A percentile compares a stretch with the other conserved stretches of the same genome.
These are phyloP conservation scores for Orius insidiosus DNA, from an alignment of 1,140 invertebrate genomes.

Conservation along the genomic window DNA sequence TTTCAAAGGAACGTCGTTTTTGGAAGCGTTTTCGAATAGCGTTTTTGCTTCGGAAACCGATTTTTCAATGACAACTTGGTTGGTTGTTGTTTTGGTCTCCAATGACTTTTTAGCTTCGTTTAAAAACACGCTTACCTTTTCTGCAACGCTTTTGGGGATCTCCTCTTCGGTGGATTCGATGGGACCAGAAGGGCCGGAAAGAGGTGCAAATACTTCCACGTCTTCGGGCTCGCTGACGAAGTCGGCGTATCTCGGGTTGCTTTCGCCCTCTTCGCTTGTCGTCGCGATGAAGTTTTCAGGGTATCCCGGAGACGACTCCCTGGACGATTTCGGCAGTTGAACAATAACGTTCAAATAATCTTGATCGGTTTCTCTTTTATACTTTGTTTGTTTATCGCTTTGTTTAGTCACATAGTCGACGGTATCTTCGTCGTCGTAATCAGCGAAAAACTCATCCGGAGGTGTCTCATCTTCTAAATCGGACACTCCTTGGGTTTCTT, in stretches of 20 bases:
- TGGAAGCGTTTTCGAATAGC: slow-evolving; percentile 43
- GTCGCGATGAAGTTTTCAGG: slow-evolving; percentile 19
- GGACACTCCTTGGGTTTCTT: slow-evolving; percentile 15
- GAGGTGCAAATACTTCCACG: slow-evolving; percentile 23
- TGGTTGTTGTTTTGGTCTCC: slow-evolving; percentile 11
- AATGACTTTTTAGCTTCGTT: slow-evolving; percentile 32
- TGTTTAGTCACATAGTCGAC: not conserved
- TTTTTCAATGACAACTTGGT: slow-evolving; percentile 30
- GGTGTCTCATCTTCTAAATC: slow-evolving; percentile 22
- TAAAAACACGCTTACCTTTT: slow-evolving; percentile 34
- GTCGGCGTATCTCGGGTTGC: slow-evolving; percentile 43
- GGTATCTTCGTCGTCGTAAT: slow-evolving; percentile 17
- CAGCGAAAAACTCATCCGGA: slow-evolving; percentile 22
- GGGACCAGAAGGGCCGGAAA: slow-evolving; percentile 15
- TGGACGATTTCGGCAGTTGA: slow-evolving; percentile 48
- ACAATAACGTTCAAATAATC: slow-evolving; percentile 35
- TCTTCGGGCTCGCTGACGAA: slow-evolving; percentile 52
- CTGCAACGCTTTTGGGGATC: slow-evolving; percentile 27
- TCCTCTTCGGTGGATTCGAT: slow-evolving; percentile 23
- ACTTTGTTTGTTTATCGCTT: slow-evolving; percentile 5
- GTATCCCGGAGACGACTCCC: slow-evolving; percentile 41
- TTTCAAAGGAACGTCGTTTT: slow-evolving; percentile 17
- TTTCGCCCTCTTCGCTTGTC: slow-evolving; percentile 32
- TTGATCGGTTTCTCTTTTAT: slow-evolving; percentile 8
- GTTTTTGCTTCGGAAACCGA: slow-evolving; percentile 43